phyloP scores from a whole-genome alignment of 2,113 vertebrate species.

The Callipepla californica region DNA sequence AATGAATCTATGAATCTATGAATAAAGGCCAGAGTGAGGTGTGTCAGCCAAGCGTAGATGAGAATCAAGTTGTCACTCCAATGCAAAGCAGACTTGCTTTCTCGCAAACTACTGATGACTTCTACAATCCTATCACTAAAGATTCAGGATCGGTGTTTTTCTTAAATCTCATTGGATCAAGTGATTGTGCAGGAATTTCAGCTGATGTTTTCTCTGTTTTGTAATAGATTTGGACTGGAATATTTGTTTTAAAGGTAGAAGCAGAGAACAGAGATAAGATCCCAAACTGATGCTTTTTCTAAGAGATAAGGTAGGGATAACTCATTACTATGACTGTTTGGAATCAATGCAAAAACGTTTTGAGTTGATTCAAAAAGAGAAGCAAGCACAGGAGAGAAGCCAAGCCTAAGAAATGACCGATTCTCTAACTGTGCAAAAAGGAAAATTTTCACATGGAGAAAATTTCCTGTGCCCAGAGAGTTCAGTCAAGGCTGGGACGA shows the following conservation, averaged over 20 bases:
- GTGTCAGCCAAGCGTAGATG: fast-evolving
- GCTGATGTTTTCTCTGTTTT: neutral
- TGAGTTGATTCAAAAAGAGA: neutral
- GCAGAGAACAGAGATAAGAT: neutral
- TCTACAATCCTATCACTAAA: neutral
- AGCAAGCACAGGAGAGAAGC: neutral
- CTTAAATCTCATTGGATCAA: neutral
- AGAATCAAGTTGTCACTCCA: neutral
- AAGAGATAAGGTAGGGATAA: neutral
- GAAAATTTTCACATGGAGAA: neutral
- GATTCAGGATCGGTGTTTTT: neutral
- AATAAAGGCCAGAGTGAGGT: neutral
- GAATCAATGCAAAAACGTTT: neutral
- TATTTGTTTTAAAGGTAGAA: neutral
- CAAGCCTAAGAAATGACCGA: neutral
- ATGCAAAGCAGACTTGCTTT: neutral
- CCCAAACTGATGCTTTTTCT: neutral
- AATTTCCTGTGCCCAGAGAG: neutral
- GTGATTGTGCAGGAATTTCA: conserved; percentile 17
- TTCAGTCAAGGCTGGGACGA: neutral
- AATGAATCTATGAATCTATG: no score
- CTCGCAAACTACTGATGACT: neutral
- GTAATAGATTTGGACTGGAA: neutral
- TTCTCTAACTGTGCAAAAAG: neutral
- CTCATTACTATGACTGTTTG: neutral